phyloP scores from a whole-genome alignment of 2,888 invertebrate genomes.

The Cheilosia vulpina region DNA sequence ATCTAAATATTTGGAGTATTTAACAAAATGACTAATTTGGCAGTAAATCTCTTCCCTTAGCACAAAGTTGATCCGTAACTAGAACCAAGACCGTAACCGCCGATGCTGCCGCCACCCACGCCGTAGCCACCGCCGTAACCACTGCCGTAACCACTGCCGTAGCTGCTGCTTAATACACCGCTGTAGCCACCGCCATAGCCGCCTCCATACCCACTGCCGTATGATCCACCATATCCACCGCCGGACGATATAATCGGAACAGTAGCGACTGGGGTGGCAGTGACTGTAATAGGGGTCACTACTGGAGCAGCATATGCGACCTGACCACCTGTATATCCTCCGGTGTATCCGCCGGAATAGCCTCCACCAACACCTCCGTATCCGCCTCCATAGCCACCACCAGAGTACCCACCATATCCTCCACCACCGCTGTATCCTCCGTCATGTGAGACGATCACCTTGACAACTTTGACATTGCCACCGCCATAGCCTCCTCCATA shows the following conservation, averaged over 20 bases:
- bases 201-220: slow-evolving; percentile 15
- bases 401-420: slow-evolving; percentile 44
- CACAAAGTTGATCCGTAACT: slow-evolving; percentile 28
- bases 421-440: slow-evolving; percentile 46
- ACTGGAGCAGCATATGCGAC: slow-evolving; percentile 17
- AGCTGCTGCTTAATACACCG: background rate
- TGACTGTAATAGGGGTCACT: no score
- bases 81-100: slow-evolving; percentile 31
- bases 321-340: slow-evolving; percentile 19
- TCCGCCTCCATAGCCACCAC: slow-evolving; percentile 52
- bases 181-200: slow-evolving; percentile 18
- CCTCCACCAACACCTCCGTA: slow-evolving; percentile 34
- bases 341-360: background rate
- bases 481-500: slow-evolving; percentile 45
- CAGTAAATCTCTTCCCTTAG: slow-evolving; percentile 1
- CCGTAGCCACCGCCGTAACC: slow-evolving; percentile 21
- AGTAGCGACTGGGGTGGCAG: slow-evolving; percentile 17
- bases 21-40: slow-evolving; percentile 27
- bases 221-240: slow-evolving; percentile 45
- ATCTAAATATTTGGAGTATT: slow-evolving; percentile 21
- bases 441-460: slow-evolving; percentile 32
- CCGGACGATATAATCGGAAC: slow-evolving; percentile 21
- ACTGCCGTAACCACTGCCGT: slow-evolving; percentile 26
- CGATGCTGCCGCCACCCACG: slow-evolving; percentile 18
- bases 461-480: slow-evolving; percentile 46